Percentiles rank a stretch among this genome's conserved stretches.
These are phyloP conservation scores for Synergus umbraculus DNA, from an alignment of 2,888 invertebrate species.

Conservation along the genomic window DNA sequence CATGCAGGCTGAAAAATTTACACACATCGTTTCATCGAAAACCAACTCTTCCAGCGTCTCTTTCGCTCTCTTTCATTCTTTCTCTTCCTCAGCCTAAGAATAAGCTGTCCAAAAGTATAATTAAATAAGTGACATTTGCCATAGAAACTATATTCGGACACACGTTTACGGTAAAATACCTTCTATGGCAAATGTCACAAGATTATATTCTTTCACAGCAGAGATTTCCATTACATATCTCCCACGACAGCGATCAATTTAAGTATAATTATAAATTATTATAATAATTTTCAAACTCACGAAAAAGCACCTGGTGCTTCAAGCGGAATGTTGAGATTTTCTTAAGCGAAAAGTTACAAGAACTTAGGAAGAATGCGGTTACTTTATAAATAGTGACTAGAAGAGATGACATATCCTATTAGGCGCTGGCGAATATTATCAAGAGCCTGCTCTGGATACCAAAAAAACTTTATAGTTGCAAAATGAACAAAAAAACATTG, in stretches of 20 bases:
- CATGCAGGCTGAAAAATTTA: background rate
- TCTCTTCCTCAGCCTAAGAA: background rate
- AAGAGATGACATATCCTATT: constrained; percentile 60
- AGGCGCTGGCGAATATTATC: background rate
- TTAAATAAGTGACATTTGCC: too few species aligned
- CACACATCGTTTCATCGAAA: background rate
- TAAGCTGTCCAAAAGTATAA: background rate
- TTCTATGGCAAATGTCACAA: too few species aligned
- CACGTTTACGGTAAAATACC: too few species aligned
- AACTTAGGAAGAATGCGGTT: constrained; percentile 59
- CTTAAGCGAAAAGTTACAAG: constrained; percentile 62
- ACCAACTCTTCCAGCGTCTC: background rate
- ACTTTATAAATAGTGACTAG: constrained; percentile 70
- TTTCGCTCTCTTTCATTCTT: background rate
- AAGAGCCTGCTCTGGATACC: background rate
- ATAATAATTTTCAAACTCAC: background rate
- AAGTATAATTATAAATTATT: background rate
- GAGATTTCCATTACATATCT: background rate
- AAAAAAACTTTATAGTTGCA: background rate
- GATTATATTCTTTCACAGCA: too few species aligned
- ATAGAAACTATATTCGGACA: too few species aligned
- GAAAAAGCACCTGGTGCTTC: constrained; percentile 41
- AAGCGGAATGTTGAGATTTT: constrained; percentile 56
- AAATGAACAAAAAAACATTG: background rate
- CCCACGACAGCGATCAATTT: background rate